Conservation (phyloP, 2,888 invertebrate species). For the Eupsilia transversa region DNA sequence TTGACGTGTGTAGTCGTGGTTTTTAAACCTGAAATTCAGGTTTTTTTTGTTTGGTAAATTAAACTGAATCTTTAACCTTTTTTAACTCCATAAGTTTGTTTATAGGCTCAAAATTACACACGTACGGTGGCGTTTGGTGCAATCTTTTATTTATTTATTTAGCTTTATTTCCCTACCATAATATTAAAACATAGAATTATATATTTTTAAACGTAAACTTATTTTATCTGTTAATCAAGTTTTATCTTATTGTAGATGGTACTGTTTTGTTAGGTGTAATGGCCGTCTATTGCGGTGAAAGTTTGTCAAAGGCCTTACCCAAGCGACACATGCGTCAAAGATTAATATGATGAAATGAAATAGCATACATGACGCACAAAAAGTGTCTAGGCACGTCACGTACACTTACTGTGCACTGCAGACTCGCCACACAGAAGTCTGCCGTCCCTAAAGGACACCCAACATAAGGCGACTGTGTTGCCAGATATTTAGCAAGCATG, state of each 20-base stretch:
- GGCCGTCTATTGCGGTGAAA: neutral
- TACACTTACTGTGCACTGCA: conserved; percentile 3
- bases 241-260: neutral
- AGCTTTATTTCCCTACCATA: neutral
- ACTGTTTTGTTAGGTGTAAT: neutral
- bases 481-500: neutral
- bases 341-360: conserved; percentile 4
- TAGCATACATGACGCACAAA: neutral
- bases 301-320: neutral
- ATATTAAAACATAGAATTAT: neutral
- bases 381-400: neutral
- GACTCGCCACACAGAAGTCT: neutral
- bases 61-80: too few species aligned
- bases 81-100: neutral
- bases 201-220: neutral
- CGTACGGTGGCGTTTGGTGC: neutral
- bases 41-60: too few species aligned
- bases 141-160: neutral
- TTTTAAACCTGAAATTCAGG: neutral
- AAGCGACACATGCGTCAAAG: neutral
- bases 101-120: neutral
- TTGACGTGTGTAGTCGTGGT: conserved; percentile 22
- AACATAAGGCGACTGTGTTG: conserved; percentile 1
- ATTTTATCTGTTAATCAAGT: neutral
- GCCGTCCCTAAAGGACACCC: neutral